phyloP scores from a whole-genome alignment of 2,888 invertebrate species.

The Leptopterna dolabrata region DNA sequence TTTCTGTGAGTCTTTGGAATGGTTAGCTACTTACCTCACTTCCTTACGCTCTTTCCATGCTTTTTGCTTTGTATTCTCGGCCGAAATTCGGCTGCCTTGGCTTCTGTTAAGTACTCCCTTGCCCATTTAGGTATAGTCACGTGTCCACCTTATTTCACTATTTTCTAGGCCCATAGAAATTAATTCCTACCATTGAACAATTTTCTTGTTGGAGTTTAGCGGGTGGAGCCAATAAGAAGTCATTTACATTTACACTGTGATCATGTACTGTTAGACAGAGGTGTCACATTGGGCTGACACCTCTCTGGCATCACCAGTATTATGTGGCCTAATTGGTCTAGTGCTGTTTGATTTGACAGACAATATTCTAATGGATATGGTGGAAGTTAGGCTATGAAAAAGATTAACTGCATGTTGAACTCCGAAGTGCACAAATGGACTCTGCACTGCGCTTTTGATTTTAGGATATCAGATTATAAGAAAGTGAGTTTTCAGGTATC shows the following conservation, averaged over 20 bases:
- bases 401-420: neutral
- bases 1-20: too few species aligned
- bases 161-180: too few species aligned
- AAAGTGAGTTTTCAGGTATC: slow-evolving; percentile 64
- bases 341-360: too few species aligned
- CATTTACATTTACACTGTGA: too few species aligned
- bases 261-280: too few species aligned
- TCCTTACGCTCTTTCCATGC: neutral
- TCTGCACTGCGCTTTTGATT: neutral
- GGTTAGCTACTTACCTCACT: neutral
- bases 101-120: neutral
- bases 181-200: too few species aligned
- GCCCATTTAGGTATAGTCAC: neutral
- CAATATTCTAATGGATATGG: neutral
- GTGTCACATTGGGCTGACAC: too few species aligned
- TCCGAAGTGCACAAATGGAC: neutral
- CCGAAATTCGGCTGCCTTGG: neutral
- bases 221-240: too few species aligned
- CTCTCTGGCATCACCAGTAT: too few species aligned
- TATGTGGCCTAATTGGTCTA: too few species aligned
- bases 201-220: too few species aligned
- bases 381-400: neutral
- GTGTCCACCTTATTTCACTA: too few species aligned
- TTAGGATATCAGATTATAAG: neutral
- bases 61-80: neutral